Percentiles rank a stretch among this genome's conserved stretches.
phyloP scores from a whole-genome alignment of 2,797 vertebrate genomes.

The Meda fulgida region DNA sequence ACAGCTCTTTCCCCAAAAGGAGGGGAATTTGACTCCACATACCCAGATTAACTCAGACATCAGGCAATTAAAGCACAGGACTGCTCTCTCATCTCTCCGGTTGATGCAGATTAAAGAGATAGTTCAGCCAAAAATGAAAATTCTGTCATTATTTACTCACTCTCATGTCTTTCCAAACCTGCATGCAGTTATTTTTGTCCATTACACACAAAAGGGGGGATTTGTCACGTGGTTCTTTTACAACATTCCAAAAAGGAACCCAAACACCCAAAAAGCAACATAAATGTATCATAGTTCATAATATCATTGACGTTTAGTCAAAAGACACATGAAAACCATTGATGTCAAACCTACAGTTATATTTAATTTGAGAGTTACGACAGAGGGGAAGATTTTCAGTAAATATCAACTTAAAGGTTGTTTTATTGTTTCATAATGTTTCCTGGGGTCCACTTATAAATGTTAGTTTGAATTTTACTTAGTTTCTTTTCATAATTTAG shows the following conservation, averaged over 20 bases:
- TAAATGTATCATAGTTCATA: not conserved
- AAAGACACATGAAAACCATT: too few species aligned
- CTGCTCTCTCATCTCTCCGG: constrained; percentile 22
- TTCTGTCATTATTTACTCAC: not conserved
- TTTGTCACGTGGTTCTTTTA: not conserved
- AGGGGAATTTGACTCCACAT: constrained; percentile 28
- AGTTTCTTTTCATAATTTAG: too few species aligned
- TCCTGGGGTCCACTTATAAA: too few species aligned
- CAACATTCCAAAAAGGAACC: too few species aligned
- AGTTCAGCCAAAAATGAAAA: constrained; percentile 3
- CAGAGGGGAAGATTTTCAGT: not conserved
- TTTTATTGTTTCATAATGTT: too few species aligned
- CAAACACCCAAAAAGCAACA: not conserved
- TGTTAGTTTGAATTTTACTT: too few species aligned
- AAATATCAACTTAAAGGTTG: not conserved
- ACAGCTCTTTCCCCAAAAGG: constrained; percentile 59
- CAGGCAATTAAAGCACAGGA: constrained; percentile 25
- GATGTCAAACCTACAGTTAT: too few species aligned
- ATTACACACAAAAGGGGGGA: not conserved
- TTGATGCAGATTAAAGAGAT: constrained; percentile 24
- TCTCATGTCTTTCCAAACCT: not conserved
- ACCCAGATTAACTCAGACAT: constrained; percentile 36
- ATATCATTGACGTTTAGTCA: not conserved
- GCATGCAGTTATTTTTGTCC: not conserved
- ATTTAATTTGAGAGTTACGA: not conserved